Conservation (phyloP, 2,888 invertebrate species). For the Acronicta alni region DNA sequence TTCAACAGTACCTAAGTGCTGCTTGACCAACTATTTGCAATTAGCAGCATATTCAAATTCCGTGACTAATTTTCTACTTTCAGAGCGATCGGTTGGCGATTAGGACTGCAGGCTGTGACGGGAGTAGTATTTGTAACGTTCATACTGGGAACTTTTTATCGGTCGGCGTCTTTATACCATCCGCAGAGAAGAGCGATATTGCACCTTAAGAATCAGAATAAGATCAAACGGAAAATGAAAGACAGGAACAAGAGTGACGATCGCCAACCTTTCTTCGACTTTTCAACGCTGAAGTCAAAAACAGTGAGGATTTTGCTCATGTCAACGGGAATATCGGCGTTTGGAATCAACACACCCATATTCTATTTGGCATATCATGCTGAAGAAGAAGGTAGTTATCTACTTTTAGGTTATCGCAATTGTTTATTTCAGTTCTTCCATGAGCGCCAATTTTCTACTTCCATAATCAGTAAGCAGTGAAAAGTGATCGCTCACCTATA, state of each 20-base stretch:
- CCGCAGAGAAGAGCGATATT: slow-evolving; percentile 96
- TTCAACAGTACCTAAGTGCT: too few species aligned
- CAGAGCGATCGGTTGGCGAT: slow-evolving; percentile 94
- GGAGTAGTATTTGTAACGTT: slow-evolving; percentile 95
- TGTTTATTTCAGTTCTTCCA: too few species aligned
- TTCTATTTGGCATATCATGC: slow-evolving; percentile 95
- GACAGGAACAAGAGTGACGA: slow-evolving; percentile 94
- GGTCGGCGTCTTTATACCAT: slow-evolving; percentile 96
- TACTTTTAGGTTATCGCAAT: too few species aligned
- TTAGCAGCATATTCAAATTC: neutral
- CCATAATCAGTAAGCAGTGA: too few species aligned
- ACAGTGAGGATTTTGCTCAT: slow-evolving; percentile 95
- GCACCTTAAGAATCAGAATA: slow-evolving; percentile 95
- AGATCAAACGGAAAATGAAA: slow-evolving; percentile 93
- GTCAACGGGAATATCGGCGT: slow-evolving; percentile 94
- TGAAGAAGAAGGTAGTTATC: slow-evolving; percentile 92
- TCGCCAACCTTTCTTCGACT: slow-evolving; percentile 95
- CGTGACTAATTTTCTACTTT: slow-evolving; percentile 39
- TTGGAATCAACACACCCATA: slow-evolving; percentile 96
- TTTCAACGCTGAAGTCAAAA: slow-evolving; percentile 94
- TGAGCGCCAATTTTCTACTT: too few species aligned
- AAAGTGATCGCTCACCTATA: too few species aligned
- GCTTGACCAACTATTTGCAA: too few species aligned
- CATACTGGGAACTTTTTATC: slow-evolving; percentile 95
- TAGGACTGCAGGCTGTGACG: slow-evolving; percentile 96